These are phyloP conservation scores for Zonotrichia leucophrys DNA, from an alignment of 2,113 vertebrate species.

Conservation along the genomic window DNA sequence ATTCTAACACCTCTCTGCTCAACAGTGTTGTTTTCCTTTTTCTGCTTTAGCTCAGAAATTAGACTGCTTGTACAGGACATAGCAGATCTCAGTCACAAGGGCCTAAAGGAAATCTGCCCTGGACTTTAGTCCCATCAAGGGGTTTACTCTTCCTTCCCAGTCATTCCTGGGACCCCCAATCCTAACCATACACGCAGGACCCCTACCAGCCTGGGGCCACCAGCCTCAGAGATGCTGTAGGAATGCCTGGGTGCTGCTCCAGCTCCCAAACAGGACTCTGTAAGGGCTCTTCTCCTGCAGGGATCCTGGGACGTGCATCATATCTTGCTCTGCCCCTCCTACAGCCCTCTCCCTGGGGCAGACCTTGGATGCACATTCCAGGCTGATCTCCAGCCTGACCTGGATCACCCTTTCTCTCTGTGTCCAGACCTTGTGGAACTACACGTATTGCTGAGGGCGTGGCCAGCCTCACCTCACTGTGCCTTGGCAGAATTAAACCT, in stretches of 20 bases:
- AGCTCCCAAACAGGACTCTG: background rate
- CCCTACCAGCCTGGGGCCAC: background rate
- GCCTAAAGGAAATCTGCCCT: background rate
- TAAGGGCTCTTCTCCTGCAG: background rate
- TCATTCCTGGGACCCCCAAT: rapidly evolving
- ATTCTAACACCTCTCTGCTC: background rate
- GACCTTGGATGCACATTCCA: background rate
- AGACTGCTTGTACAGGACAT: background rate
- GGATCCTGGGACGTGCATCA: rapidly evolving
- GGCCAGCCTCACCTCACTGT: background rate
- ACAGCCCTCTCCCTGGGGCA: background rate
- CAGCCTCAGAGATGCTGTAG: background rate
- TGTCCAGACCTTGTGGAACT: background rate
- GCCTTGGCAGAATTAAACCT: background rate
- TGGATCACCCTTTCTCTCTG: background rate
- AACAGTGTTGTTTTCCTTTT: background rate
- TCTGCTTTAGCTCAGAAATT: background rate
- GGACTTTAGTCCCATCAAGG: background rate
- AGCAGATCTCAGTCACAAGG: background rate
- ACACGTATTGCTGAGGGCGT: rapidly evolving
- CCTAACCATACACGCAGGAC: rapidly evolving
- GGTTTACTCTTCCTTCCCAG: background rate
- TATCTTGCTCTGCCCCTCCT: background rate
- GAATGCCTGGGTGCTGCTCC: background rate
- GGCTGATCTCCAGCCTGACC: background rate